Evolutionary conservation across 2,888 invertebrate species (phyloP).

Genomic region (Agrenia bidenticulata): DNA sequence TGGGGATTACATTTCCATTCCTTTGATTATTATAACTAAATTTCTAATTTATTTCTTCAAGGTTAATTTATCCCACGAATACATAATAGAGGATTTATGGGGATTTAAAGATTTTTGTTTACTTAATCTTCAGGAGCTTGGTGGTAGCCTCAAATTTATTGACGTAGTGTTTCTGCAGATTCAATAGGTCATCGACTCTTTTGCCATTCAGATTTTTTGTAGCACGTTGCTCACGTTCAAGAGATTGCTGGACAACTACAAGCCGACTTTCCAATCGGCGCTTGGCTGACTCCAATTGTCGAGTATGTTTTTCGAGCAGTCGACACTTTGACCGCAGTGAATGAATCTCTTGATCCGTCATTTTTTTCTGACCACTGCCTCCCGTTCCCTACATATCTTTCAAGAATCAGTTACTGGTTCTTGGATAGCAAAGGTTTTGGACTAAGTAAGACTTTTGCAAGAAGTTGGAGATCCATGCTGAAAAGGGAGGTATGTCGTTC

Average conservation of each 20-base stretch:
- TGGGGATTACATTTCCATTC: background rate
- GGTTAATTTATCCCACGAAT: too few species aligned
- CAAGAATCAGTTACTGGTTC: too few species aligned
- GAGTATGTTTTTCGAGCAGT: slow-evolving; percentile 42
- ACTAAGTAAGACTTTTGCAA: too few species aligned
- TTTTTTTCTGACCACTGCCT: slow-evolving; percentile 4
- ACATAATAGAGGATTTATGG: too few species aligned
- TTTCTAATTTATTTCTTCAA: too few species aligned
- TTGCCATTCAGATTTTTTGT: slow-evolving; percentile 26
- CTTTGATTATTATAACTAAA: too few species aligned
- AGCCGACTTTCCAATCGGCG: slow-evolving; percentile 40
- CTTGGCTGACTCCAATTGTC: slow-evolving; percentile 30
- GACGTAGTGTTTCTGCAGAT: slow-evolving; percentile 30
- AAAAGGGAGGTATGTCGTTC: background rate
- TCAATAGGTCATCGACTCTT: slow-evolving; percentile 22
- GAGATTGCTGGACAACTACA: slow-evolving; percentile 25
- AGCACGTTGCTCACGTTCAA: slow-evolving; percentile 22
- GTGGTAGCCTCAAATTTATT: slow-evolving; percentile 35
- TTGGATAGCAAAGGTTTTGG: too few species aligned
- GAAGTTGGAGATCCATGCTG: too few species aligned
- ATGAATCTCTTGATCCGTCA: slow-evolving; percentile 36
- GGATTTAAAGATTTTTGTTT: background rate
- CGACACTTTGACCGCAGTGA: slow-evolving; percentile 39
- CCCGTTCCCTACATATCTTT: too few species aligned
- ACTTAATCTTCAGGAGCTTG: slow-evolving; percentile 37